These are phyloP conservation scores for Rhincodon typus DNA, from an alignment of 2,797 vertebrate species.

Conservation along the genomic window DNA sequence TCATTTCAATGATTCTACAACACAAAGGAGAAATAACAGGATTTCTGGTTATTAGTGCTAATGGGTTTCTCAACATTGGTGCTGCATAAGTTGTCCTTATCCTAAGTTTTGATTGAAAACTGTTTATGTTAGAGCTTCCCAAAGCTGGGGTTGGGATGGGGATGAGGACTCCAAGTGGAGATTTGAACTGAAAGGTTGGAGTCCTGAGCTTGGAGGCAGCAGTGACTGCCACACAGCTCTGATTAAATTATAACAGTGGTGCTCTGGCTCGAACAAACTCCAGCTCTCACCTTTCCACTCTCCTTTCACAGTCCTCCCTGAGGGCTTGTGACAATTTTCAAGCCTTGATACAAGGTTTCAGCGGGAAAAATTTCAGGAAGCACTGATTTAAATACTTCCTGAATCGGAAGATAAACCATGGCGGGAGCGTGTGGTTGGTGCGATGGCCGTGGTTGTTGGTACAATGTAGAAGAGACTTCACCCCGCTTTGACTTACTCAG, in stretches of 20 bases:
- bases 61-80: neutral
- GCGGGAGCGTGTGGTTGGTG: neutral
- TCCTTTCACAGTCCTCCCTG: too few relatives aligned
- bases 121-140: neutral
- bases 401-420: neutral
- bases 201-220: too few relatives aligned
- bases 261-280: too few relatives aligned
- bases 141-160: too few relatives aligned
- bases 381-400: neutral
- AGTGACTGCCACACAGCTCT: too few relatives aligned
- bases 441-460: neutral
- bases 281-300: too few relatives aligned
- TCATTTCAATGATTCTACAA: neutral
- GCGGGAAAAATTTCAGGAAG: too few relatives aligned
- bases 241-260: too few relatives aligned
- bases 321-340: too few relatives aligned
- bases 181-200: too few relatives aligned
- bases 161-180: too few relatives aligned
- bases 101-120: neutral
- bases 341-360: too few relatives aligned
- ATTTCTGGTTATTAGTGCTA: neutral
- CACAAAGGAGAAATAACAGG: neutral
- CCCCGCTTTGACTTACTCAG: neutral
- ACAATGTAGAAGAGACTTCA: neutral
- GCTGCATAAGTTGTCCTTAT: neutral